phyloP scores from a whole-genome alignment of 2,113 vertebrate genomes.

The Megaceryle maxima region DNA sequence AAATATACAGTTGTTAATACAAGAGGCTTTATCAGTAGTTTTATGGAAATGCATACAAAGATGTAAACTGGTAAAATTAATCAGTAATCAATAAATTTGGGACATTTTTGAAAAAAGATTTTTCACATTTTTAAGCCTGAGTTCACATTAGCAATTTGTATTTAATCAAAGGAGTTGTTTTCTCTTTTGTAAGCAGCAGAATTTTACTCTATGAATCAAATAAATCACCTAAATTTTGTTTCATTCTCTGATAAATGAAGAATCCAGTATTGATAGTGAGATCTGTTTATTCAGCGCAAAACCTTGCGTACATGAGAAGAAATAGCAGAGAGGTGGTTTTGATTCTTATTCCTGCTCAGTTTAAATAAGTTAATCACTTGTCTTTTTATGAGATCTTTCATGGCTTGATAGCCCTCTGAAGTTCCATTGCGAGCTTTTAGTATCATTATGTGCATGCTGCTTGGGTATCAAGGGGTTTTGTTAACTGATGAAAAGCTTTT shows the following conservation, averaged over 20 bases:
- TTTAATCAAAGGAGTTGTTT: background rate
- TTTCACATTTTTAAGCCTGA: background rate
- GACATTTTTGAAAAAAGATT: background rate
- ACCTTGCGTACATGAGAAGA: background rate
- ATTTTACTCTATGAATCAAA: background rate
- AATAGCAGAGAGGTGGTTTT: background rate
- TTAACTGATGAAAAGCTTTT: constrained; percentile 45
- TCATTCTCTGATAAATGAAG: constrained; percentile 15
- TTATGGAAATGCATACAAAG: background rate
- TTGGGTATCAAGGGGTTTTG: constrained; percentile 47
- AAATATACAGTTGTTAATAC: background rate
- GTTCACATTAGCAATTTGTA: background rate
- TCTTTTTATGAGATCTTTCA: constrained; percentile 69
- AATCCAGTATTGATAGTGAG: background rate
- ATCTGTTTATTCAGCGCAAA: constrained; percentile 25
- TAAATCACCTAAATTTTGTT: background rate
- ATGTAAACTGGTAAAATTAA: background rate
- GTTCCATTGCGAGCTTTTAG: constrained; percentile 66
- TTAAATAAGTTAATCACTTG: constrained; percentile 62
- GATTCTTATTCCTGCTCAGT: background rate
- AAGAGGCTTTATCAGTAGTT: background rate
- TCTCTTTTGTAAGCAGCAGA: background rate
- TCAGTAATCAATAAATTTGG: background rate
- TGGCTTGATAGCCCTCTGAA: constrained; percentile 65
- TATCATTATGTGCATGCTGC: constrained; percentile 55